A percentile compares a stretch with the other conserved stretches of the same genome.
These are phyloP conservation scores for Hetaerina americana DNA, from an alignment of 1,140 invertebrate species.

Conservation along the genomic window DNA sequence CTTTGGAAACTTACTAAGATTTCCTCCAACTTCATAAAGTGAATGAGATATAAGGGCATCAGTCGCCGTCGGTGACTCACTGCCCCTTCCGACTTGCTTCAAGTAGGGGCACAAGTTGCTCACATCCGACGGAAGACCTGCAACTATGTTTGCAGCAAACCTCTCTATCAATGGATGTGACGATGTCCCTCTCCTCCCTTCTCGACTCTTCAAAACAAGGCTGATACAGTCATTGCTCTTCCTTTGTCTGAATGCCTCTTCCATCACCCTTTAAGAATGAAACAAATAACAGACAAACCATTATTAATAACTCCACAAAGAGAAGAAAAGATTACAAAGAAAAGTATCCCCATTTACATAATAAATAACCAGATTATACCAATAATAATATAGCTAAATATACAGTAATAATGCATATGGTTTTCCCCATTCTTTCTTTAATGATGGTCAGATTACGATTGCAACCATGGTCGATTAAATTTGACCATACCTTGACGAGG, in stretches of 20 bases:
- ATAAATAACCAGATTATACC: too few species aligned
- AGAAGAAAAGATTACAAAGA: too few species aligned
- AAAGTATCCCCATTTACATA: too few species aligned
- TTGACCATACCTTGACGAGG: too few species aligned
- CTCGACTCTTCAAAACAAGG: neutral
- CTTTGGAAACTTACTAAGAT: neutral
- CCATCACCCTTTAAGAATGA: neutral
- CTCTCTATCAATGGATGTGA: neutral
- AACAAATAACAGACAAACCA: neutral
- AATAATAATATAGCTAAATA: too few species aligned
- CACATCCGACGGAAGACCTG: neutral
- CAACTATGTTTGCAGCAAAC: neutral
- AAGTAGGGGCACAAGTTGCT: neutral
- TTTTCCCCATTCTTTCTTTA: too few species aligned
- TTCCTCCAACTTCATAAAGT: neutral
- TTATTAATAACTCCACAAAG: neutral
- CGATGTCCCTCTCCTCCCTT: neutral
- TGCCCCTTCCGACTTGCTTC: neutral
- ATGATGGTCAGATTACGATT: too few species aligned
- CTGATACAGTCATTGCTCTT: neutral
- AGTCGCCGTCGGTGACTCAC: neutral
- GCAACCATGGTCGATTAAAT: too few species aligned
- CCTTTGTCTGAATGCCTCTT: neutral
- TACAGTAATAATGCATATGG: too few species aligned
- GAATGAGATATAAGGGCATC: neutral